These are phyloP conservation scores for Marmota flaviventris DNA, from an alignment of 2,113 vertebrate genomes.

Conservation along the genomic window DNA sequence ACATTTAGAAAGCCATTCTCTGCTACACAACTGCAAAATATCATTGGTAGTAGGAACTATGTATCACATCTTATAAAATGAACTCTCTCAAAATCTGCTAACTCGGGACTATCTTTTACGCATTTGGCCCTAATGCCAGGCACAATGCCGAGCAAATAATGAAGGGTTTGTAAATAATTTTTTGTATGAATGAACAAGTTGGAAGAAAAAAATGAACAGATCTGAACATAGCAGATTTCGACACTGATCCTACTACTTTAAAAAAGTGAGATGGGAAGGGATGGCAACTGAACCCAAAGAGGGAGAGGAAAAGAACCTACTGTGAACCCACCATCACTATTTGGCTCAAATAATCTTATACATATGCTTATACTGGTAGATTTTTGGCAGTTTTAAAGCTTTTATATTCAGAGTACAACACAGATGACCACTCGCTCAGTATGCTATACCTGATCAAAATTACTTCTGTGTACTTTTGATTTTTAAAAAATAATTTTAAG, in stretches of 20 bases:
- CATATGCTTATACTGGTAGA: neutral
- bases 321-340: neutral
- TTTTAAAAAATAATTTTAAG: slow-evolving; percentile 74
- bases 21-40: neutral
- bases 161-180: neutral
- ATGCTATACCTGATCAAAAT: slow-evolving; percentile 12
- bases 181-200: neutral
- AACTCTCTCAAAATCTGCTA: slow-evolving; percentile 5
- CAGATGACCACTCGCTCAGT: neutral
- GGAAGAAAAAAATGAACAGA: neutral
- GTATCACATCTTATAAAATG: neutral
- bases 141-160: neutral
- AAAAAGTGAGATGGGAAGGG: neutral
- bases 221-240: neutral
- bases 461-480: slow-evolving; percentile 1
- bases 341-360: neutral
- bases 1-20: neutral
- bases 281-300: neutral
- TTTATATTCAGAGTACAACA: neutral
- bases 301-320: neutral
- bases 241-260: neutral
- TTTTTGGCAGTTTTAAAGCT: neutral
- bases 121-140: neutral
- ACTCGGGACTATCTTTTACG: neutral
- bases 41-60: neutral